Base-by-base conservation (phyloP, 2,888 invertebrate genomes). In the Pachycephus smyrnensis region DNA sequence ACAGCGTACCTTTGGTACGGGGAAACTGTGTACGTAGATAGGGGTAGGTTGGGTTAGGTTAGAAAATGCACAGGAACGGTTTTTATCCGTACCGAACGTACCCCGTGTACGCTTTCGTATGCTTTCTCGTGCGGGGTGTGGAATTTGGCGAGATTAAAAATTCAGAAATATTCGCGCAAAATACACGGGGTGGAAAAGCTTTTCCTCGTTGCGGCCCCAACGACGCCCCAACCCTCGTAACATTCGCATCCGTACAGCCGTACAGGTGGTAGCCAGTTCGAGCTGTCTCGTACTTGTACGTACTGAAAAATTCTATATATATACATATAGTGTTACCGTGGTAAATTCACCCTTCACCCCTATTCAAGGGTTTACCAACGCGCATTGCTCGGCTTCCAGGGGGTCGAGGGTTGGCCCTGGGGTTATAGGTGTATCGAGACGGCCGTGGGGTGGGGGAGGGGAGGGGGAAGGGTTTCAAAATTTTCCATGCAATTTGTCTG, bases 71-170 rank as follows among this genome's bases (percentile, higher is more conserved):
- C 15, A 40, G 40, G 40, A 15, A 15, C 15, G 40, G 15, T 15
- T 40, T 40, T 40, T n/a, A n/a, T 15, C 15, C 15, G 9, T 75
- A 36, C 31, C 73, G n/a, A 11, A 68, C 68, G 73, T 15, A 37
- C 73, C 68, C 33, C 55, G 30, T 78, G n/a, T n/a, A n/a, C n/a
- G n/a, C n/a, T n/a, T n/a, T n/a, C n/a, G 79, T 78, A 75, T 77
- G 80, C 79, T 32, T 79, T 80, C 77, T 79, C 81, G 75, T 75
- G 80, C 78, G 80, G 80, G 82, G 83, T 82, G 86, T 84, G 86
- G 88, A 88, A 88, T 86, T 88, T 86, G 81, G 83, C 88, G 85
- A 88, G 88, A 89, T 89, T 89, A 89, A 89, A 89, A 89, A 89
- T 88, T 87, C 84, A 86, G 85, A 87, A 87, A 88, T 88, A 85